Percentiles rank a stretch among this genome's conserved stretches.
phyloP scores from a whole-genome alignment of 2,113 vertebrate genomes.

The Nothocercus nigrocapillus region DNA sequence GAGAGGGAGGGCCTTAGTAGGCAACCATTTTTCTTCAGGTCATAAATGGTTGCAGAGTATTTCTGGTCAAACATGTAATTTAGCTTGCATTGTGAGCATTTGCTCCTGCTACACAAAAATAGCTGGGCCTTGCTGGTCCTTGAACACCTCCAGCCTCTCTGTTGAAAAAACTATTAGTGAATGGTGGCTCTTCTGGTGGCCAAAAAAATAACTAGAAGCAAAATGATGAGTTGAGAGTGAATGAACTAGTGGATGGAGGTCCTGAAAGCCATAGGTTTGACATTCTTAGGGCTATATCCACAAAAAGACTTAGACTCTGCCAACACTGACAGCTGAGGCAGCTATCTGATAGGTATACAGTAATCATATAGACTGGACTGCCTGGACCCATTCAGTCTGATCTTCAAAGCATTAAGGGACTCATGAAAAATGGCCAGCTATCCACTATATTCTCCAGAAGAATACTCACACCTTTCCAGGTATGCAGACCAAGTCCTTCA shows the following conservation, averaged over 20 bases:
- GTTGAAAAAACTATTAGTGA: not conserved
- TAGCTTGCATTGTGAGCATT: not conserved
- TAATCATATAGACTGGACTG: not conserved
- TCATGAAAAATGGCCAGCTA: not conserved
- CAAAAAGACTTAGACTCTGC: not conserved
- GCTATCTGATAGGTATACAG: not conserved
- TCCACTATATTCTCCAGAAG: not conserved
- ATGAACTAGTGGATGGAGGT: not conserved
- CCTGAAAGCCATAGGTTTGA: not conserved
- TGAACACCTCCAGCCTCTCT: not conserved
- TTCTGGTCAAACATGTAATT: not conserved
- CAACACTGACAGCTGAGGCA: accelerated
- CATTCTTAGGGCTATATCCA: not conserved
- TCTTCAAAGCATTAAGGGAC: not conserved
- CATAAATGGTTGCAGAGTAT: not conserved
- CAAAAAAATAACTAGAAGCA: not conserved
- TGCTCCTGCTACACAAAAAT: not conserved
- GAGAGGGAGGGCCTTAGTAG: not conserved
- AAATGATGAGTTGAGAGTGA: not conserved
- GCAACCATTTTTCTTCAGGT: not conserved
- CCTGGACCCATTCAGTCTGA: accelerated
- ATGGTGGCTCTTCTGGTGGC: not conserved
- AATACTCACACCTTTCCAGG: not conserved
- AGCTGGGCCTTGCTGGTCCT: accelerated
- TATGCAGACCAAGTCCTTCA: not conserved